These are phyloP conservation scores for Platygyra sinensis DNA, from an alignment of 64 coral and sea anemone species.

Conservation along the genomic window DNA sequence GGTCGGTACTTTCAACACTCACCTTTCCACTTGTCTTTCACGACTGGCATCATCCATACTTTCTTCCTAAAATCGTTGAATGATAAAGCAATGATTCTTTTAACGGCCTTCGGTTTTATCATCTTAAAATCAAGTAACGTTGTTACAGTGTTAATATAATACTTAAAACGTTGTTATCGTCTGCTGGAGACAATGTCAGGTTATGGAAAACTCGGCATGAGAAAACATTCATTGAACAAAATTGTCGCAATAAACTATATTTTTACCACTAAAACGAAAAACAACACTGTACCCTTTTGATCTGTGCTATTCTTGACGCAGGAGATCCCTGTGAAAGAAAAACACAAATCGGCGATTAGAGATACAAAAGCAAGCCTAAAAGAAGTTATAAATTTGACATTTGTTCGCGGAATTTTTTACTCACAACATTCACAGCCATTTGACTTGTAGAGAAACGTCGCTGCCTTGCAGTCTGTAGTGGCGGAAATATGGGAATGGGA, in stretches of 20 bases:
- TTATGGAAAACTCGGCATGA: not conserved
- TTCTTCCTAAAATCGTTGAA: constrained; percentile 74
- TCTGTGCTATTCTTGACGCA: constrained; percentile 79
- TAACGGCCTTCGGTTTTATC: not conserved
- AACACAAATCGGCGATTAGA: not conserved
- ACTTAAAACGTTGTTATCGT: not conserved
- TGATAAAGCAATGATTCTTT: not conserved
- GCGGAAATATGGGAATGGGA: constrained; percentile 73
- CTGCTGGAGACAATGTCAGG: not conserved
- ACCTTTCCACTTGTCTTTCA: constrained; percentile 79
- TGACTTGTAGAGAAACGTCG: constrained; percentile 90
- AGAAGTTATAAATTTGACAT: constrained; percentile 25
- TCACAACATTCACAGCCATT: constrained; percentile 73
- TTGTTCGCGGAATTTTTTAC: constrained; percentile 16
- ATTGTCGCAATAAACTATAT: not conserved
- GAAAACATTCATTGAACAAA: constrained; percentile 5
- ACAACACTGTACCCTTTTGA: constrained; percentile 67
- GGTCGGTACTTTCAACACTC: not conserved
- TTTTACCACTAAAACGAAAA: not conserved
- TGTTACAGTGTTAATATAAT: not conserved
- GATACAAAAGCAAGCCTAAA: not conserved
- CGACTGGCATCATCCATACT: constrained; percentile 80
- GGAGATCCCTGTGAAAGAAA: constrained; percentile 75
- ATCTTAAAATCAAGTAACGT: not conserved
- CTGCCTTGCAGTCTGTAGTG: constrained; percentile 67